phyloP scores from a whole-genome alignment of 2,888 invertebrate genomes.

The Philopedon plagiatum region DNA sequence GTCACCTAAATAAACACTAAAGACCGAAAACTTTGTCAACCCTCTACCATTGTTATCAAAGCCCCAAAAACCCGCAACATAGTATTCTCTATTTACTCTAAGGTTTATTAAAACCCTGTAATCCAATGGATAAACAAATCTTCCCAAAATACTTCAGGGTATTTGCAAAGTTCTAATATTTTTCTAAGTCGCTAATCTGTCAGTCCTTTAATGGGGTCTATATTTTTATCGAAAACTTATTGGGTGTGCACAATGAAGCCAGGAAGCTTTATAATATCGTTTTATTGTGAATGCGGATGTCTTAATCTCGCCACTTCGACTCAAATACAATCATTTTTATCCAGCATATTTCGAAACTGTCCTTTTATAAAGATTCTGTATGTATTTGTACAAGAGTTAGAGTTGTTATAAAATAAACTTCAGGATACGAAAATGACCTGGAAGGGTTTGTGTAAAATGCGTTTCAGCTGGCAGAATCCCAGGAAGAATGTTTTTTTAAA shows the following conservation, averaged over 20 bases:
- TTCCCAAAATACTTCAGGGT: constrained; percentile 16
- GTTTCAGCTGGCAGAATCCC: constrained; percentile 36
- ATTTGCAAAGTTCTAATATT: constrained; percentile 38
- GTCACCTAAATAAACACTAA: neutral
- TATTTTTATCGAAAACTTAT: constrained; percentile 32
- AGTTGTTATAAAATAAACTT: constrained; percentile 44
- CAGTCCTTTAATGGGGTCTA: constrained; percentile 9
- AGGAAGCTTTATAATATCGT: constrained; percentile 17
- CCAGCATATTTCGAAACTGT: constrained; percentile 27
- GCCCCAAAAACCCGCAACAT: neutral
- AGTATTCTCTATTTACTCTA: constrained; percentile 17
- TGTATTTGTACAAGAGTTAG: constrained; percentile 42
- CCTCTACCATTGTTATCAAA: neutral
- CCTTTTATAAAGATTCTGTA: constrained; percentile 28
- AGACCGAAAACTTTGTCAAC: neutral
- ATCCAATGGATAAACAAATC: constrained; percentile 23
- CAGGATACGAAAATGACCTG: constrained; percentile 32
- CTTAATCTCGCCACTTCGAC: constrained; percentile 38
- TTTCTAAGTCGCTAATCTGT: constrained; percentile 33
- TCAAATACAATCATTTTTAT: constrained; percentile 29
- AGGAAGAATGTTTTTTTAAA: constrained; percentile 29
- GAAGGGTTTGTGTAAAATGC: constrained; percentile 26
- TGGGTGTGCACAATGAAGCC: constrained; percentile 2
- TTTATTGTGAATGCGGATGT: constrained; percentile 32
- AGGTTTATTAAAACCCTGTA: constrained; percentile 37